These are phyloP conservation scores for Sinonovacula constricta DNA, from an alignment of 1,140 invertebrate species.

Conservation along the genomic window DNA sequence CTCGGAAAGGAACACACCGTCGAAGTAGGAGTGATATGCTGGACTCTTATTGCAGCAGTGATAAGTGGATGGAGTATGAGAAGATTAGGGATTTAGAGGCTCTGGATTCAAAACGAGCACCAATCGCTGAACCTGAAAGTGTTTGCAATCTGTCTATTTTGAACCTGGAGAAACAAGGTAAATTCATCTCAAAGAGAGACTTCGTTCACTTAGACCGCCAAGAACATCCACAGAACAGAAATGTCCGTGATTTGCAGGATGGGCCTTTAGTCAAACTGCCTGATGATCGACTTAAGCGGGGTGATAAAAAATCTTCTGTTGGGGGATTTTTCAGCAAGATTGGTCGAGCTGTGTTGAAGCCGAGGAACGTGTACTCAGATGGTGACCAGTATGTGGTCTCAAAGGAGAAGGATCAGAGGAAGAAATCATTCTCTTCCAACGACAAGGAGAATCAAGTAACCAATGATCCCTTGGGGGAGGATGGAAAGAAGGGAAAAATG, in stretches of 20 bases:
- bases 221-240: neutral
- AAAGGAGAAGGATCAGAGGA: slow-evolving; percentile 7
- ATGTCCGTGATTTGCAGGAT: slow-evolving; percentile 11
- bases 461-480: slow-evolving; percentile 8
- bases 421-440: slow-evolving; percentile 21
- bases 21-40: slow-evolving; percentile 67
- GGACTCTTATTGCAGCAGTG: slow-evolving; percentile 44
- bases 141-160: slow-evolving; percentile 58
- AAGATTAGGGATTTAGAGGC: slow-evolving; percentile 37
- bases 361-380: slow-evolving; percentile 49
- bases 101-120: slow-evolving; percentile 29
- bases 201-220: neutral
- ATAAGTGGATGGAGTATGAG: slow-evolving; percentile 64
- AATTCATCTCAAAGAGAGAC: slow-evolving; percentile 34
- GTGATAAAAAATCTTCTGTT: slow-evolving; percentile 60
- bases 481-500: neutral
- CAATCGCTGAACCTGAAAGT: slow-evolving; percentile 65
- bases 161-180: slow-evolving; percentile 60
- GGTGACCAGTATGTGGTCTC: slow-evolving; percentile 16
- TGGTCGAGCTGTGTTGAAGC: slow-evolving; percentile 59
- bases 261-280: slow-evolving; percentile 35
- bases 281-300: slow-evolving; percentile 44
- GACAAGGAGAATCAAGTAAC: slow-evolving; percentile 46
- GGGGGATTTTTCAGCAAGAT: slow-evolving; percentile 64
- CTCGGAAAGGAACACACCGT: slow-evolving; percentile 45